Evolutionary conservation across 2,888 invertebrate genomes (phyloP), one percentile per base, ranked within the genome.

Genomic region (Sphaeridia pumilis): DNA sequence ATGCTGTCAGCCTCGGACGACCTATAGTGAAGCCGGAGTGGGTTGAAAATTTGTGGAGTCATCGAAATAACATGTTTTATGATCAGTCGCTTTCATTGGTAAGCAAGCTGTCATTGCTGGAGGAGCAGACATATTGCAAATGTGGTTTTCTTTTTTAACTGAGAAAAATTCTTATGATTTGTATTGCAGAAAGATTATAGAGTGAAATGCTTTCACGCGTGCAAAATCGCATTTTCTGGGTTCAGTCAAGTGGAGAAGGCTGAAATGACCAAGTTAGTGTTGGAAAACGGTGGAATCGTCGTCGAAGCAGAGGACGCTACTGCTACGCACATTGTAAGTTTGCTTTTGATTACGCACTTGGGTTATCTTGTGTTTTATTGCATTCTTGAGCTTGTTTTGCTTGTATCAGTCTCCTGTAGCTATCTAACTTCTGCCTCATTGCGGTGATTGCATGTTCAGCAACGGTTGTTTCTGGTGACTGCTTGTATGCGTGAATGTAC

Each of bases 281-380:
- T 55, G 38, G 59, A 60, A 45, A 65, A 63, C 45, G 90, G 89
- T 52, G 81, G 82, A 58, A 77, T 81, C 57, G 80, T 84, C 57
- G 79, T 80, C 41, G 74, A 82, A 61, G 58, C 67, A 1, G 86
- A 86, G 65, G 88, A 90, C 76, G 78, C 83, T 21, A 79, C 80
- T 68, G 89, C 88, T 70, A 87, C 90, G 41, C 94, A 95, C 74
- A 82, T 94, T 71, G 92, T 95, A 76, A 84, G 85, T 79, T 34
- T 2, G 14, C 20, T 7, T 48, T 36, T 17, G 22, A 14, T 14
- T 20, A n/a, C n/a, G n/a, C n/a, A n/a, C n/a, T n/a, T n/a, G n/a
- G n/a, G n/a, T n/a, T n/a, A n/a, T n/a, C n/a, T n/a, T n/a, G n/a
- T n/a, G n/a, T n/a, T n/a, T n/a, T n/a, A n/a, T n/a, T n/a, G n/a